phyloP scores from a whole-genome alignment of 2,113 vertebrate species.

The Hyperopisus bebe region DNA sequence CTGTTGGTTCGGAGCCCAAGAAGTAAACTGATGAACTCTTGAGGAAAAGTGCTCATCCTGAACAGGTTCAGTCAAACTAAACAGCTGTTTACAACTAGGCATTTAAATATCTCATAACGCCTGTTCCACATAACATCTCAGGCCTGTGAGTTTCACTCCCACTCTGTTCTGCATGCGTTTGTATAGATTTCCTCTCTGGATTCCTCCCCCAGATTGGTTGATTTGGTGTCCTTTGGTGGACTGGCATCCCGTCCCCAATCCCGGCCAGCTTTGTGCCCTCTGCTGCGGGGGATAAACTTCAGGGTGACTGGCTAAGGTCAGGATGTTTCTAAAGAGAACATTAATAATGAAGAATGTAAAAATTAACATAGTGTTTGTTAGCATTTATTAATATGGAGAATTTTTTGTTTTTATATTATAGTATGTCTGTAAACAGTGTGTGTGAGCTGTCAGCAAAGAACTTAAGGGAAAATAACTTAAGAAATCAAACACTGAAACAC shows the following conservation, averaged over 20 bases:
- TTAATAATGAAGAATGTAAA: not conserved
- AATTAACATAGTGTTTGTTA: not conserved
- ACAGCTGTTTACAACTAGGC: not conserved
- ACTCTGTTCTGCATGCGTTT: not conserved
- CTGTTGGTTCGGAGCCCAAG: not conserved
- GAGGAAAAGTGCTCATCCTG: not conserved
- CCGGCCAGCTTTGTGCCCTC: not conserved
- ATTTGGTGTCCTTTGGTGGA: not conserved
- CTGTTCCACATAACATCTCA: not conserved
- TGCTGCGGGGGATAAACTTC: not conserved
- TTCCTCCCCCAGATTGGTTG: not conserved
- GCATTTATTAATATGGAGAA: not conserved
- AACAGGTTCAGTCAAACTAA: not conserved
- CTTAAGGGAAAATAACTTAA: not conserved
- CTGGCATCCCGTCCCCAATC: not conserved
- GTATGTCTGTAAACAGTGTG: not conserved
- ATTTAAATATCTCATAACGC: not conserved
- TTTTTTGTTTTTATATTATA: not conserved
- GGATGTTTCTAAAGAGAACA: too few species aligned
- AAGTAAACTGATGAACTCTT: not conserved
- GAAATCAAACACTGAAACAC: not conserved
- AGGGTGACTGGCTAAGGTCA: not conserved
- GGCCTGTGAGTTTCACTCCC: not conserved
- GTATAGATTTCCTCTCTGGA: not conserved
- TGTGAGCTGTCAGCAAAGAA: not conserved